These are phyloP conservation scores for Goniozus legneri DNA, from an alignment of 1,140 invertebrate genomes.

Conservation along the genomic window DNA sequence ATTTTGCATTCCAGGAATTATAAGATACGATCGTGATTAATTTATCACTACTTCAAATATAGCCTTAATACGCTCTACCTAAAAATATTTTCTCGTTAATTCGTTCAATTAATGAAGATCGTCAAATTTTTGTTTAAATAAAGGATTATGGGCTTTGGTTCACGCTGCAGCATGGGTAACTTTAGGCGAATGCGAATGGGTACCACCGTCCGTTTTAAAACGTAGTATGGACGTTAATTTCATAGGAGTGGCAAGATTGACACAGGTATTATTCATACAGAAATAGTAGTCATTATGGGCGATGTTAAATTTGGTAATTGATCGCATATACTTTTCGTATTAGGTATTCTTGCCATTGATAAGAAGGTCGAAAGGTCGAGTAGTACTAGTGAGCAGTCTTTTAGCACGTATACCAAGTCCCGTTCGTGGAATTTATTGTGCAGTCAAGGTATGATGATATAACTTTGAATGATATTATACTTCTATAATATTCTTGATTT, in stretches of 20 bases:
- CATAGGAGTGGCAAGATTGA: constrained; percentile 69
- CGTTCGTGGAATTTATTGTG: constrained; percentile 75
- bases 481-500: background rate
- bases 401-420: constrained; percentile 74
- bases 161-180: constrained; percentile 86
- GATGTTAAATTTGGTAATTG: constrained; percentile 13
- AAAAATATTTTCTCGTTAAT: too few species aligned
- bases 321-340: constrained; percentile 8
- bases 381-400: constrained; percentile 64
- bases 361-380: constrained; percentile 68
- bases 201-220: constrained; percentile 70
- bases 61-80: too few species aligned
- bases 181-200: constrained; percentile 86
- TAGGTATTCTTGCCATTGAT: constrained; percentile 76
- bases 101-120: too few species aligned
- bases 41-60: too few species aligned
- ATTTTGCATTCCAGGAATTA: too few species aligned
- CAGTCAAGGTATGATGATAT: constrained; percentile 57
- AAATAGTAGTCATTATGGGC: background rate
- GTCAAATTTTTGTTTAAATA: too few species aligned
- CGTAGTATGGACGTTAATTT: constrained; percentile 75
- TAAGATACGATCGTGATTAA: too few species aligned
- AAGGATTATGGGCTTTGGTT: constrained; percentile 81
- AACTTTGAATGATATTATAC: background rate
- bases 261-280: constrained; percentile 54